These are phyloP conservation scores for Acomys russatus DNA, from an alignment of 2,797 vertebrate genomes.

Conservation along the genomic window DNA sequence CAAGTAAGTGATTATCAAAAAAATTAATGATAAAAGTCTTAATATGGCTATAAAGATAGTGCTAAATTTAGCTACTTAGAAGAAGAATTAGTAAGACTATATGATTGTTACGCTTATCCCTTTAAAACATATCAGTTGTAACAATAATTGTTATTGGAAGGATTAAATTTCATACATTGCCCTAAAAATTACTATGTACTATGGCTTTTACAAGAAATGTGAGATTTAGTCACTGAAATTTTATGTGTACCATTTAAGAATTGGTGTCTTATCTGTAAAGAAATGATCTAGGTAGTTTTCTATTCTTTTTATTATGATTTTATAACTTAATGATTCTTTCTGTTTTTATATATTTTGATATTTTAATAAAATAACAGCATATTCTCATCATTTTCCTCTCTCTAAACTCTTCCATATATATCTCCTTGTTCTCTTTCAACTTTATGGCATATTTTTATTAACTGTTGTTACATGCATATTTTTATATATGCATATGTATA, in stretches of 20 bases:
- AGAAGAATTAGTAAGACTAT: neutral
- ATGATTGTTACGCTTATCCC: neutral
- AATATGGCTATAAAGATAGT: neutral
- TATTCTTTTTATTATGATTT: slow-evolving; percentile 26
- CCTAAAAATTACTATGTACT: neutral
- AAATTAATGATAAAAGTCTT: neutral
- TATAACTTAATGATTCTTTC: neutral
- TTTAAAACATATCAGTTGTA: neutral
- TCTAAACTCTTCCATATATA: neutral
- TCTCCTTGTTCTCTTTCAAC: neutral
- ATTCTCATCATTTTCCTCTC: neutral
- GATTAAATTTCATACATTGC: neutral
- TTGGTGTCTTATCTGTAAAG: neutral
- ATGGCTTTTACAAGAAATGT: neutral
- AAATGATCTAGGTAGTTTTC: neutral
- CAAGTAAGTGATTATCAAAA: neutral
- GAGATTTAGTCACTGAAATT: neutral
- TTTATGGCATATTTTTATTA: neutral
- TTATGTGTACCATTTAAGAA: neutral
- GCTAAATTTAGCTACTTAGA: neutral
- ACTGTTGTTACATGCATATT: neutral
- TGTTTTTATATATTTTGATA: neutral
- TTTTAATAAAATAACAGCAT: neutral
- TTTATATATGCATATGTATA: neutral
- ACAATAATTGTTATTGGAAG: neutral